These are phyloP conservation scores for Barnardius zonarius DNA, from an alignment of 2,113 vertebrate genomes.

Conservation along the genomic window DNA sequence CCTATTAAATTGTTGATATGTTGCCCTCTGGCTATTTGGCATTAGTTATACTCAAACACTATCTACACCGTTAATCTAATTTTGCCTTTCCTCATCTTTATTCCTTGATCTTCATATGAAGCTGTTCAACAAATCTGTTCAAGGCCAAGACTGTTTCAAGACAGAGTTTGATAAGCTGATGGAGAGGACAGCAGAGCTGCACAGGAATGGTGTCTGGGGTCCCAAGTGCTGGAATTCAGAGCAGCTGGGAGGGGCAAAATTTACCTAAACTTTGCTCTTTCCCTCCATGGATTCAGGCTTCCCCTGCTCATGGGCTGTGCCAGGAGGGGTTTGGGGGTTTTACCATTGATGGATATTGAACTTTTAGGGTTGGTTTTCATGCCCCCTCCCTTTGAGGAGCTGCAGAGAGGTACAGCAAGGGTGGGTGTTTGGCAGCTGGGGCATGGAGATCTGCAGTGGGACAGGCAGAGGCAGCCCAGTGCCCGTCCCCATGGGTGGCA, in stretches of 20 bases:
- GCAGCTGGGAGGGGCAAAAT: too few relatives aligned
- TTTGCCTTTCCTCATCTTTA: neutral
- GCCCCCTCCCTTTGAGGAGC: neutral
- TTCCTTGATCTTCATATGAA: constrained; percentile 41
- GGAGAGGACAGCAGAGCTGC: neutral
- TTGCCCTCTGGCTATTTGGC: constrained; percentile 55
- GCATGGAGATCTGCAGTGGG: neutral
- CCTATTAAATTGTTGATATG: constrained; percentile 57
- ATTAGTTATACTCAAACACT: neutral
- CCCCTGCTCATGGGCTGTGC: neutral
- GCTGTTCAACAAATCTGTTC: neutral
- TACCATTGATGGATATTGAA: neutral
- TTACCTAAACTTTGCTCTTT: neutral
- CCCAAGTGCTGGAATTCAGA: neutral
- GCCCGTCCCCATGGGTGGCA: neutral
- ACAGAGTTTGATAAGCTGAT: accelerated
- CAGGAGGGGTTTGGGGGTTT: neutral
- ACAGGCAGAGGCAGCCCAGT: neutral
- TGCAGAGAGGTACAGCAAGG: neutral
- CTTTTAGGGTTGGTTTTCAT: neutral
- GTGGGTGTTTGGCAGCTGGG: accelerated
- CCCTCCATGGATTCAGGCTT: neutral
- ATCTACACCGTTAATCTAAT: constrained; percentile 34
- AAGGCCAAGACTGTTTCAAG: constrained; percentile 34
- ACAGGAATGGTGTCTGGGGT: neutral